Evolutionary conservation across 2,113 vertebrate species (phyloP).

Genomic region (Candoia aspera): DNA sequence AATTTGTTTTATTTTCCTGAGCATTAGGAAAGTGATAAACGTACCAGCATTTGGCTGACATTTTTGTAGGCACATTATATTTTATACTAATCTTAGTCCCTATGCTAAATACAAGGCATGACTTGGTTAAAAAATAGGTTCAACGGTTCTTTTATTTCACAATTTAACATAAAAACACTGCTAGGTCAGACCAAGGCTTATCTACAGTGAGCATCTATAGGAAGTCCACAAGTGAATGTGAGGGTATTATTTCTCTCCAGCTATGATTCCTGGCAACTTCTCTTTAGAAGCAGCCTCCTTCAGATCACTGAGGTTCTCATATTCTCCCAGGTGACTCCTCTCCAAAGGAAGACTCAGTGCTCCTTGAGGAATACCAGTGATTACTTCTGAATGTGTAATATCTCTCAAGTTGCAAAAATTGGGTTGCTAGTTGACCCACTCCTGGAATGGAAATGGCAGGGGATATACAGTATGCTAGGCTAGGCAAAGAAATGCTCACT

Average conservation of each 20-base stretch:
- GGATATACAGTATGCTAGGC: no score
- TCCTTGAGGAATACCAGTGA: no score
- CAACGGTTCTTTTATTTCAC: neutral
- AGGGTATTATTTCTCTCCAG: neutral
- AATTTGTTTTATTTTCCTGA: neutral
- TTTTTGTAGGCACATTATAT: neutral
- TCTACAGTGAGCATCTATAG: neutral
- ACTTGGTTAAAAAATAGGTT: neutral
- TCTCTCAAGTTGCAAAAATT: no score
- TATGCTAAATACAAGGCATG: neutral
- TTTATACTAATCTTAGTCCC: constrained; percentile 12
- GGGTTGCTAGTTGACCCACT: no score
- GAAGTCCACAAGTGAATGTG: neutral
- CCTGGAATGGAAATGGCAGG: no score
- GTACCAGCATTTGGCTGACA: neutral
- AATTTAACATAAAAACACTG: neutral
- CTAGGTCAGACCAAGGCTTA: neutral
- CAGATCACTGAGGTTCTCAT: no score
- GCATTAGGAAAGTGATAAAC: neutral
- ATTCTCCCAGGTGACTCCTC: no score
- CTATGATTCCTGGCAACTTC: neutral
- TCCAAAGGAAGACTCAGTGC: no score
- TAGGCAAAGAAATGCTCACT: no score
- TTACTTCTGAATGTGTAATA: no score
- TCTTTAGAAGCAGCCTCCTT: no score